Evolutionary conservation across 2,888 invertebrate species (phyloP).

Genomic region (Eurois occulta): DNA sequence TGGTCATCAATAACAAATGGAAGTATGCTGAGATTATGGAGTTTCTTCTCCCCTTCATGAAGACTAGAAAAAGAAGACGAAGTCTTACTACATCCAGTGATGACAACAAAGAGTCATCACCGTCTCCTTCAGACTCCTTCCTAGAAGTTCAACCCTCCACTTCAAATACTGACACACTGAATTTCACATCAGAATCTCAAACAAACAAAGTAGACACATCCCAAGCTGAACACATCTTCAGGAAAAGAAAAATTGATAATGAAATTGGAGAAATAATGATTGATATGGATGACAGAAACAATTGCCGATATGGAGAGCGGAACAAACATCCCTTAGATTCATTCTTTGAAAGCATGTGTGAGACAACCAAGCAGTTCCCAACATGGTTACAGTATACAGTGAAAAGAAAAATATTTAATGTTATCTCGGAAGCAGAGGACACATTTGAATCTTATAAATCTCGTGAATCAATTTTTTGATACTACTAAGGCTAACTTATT

Average conservation of each 20-base stretch:
- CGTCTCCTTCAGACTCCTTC: conserved; percentile 64
- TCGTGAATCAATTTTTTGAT: conserved; percentile 64
- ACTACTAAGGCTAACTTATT: conserved; percentile 9
- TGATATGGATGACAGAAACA: conserved; percentile 63
- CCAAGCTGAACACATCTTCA: conserved; percentile 55
- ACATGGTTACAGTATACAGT: conserved; percentile 67
- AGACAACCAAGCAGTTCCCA: conserved; percentile 66
- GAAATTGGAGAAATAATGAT: conserved; percentile 68
- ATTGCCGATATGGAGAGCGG: conserved; percentile 40
- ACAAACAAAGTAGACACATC: conserved; percentile 54
- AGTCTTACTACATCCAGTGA: conserved; percentile 53
- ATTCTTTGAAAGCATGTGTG: conserved; percentile 69
- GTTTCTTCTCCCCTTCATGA: conserved; percentile 66
- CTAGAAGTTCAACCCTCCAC: conserved; percentile 63
- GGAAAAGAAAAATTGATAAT: conserved; percentile 64
- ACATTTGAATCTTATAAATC: conserved; percentile 68
- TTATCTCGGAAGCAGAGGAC: conserved; percentile 66
- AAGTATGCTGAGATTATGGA: conserved; percentile 67
- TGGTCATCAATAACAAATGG: conserved; percentile 60
- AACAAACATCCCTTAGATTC: conserved; percentile 64
- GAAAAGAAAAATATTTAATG: conserved; percentile 67
- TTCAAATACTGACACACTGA: conserved; percentile 57
- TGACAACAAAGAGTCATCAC: conserved; percentile 59
- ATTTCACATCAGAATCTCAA: conserved; percentile 57
- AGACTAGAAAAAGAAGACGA: conserved; percentile 59